Evolutionary conservation across 2,888 invertebrate genomes (phyloP).

Genomic region (Byasa hedistus): DNA sequence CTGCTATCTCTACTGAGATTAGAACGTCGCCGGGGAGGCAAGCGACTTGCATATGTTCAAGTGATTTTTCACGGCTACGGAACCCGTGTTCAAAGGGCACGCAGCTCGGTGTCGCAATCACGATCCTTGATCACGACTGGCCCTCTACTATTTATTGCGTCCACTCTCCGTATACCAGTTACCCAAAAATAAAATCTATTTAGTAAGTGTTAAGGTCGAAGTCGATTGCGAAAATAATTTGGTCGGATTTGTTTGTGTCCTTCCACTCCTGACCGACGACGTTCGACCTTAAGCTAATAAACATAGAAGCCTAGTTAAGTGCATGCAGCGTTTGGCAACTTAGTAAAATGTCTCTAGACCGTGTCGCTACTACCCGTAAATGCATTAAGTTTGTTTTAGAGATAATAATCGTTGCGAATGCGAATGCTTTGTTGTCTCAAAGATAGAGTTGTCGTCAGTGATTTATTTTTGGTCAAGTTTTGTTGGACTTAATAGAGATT

Average conservation of each 20-base stretch:
- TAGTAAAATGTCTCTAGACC: constrained; percentile 73
- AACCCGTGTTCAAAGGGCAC: constrained; percentile 78
- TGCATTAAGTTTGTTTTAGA: constrained; percentile 78
- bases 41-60: constrained; percentile 73
- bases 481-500: constrained; percentile 65
- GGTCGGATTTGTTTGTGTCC: constrained; percentile 35
- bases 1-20: constrained; percentile 62
- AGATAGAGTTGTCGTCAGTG: constrained; percentile 76
- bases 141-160: constrained; percentile 66
- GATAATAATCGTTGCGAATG: constrained; percentile 78
- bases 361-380: constrained; percentile 78
- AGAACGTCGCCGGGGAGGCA: constrained; percentile 63
- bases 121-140: constrained; percentile 77
- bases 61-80: constrained; percentile 79
- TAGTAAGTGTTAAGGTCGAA: constrained; percentile 40
- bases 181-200: constrained; percentile 47
- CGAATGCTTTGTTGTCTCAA: constrained; percentile 68
- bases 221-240: constrained; percentile 37
- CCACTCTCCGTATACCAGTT: constrained; percentile 36
- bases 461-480: constrained; percentile 75
- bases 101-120: constrained; percentile 77
- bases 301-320: constrained; percentile 40
- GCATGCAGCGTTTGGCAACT: constrained; percentile 47
- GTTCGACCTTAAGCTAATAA: constrained; percentile 44
- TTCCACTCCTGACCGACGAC: constrained; percentile 34